These are phyloP conservation scores for Diabrotica balteata DNA, from an alignment of 2,888 invertebrate genomes.

Conservation along the genomic window DNA sequence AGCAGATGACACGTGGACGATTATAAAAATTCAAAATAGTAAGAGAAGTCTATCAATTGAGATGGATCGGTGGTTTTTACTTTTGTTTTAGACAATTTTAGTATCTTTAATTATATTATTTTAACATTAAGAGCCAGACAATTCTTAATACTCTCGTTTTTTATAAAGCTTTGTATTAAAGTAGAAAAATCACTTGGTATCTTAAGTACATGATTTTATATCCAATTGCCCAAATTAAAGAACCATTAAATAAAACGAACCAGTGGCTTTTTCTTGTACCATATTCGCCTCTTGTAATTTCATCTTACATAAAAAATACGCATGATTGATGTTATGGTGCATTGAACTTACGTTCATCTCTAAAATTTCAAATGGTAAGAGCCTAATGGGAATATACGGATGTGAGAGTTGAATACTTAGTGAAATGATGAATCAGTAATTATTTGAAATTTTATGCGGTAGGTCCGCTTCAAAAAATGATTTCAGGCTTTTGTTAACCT, in stretches of 20 bases:
- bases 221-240: no score
- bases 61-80: no score
- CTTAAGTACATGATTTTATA: no score
- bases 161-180: no score
- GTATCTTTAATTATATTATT: no score
- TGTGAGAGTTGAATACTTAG: conserved; percentile 9
- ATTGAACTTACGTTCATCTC: conserved; percentile 10
- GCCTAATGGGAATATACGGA: conserved; percentile 5
- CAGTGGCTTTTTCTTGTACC: not conserved
- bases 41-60: no score
- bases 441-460: conserved; percentile 7
- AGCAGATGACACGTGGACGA: no score
- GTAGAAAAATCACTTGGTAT: no score
- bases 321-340: conserved; percentile 3
- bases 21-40: no score
- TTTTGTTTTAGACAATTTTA: no score
- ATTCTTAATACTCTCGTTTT: no score
- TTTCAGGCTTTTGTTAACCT: not conserved
- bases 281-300: not conserved
- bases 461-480: not conserved
- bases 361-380: conserved; percentile 11
- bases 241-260: not conserved
- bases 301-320: conserved; percentile 6
- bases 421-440: conserved; percentile 10
- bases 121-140: no score